phyloP scores from a whole-genome alignment of 37 sponge, comb jelly and placozoan genomes.

The Aplysina aerophoba region DNA sequence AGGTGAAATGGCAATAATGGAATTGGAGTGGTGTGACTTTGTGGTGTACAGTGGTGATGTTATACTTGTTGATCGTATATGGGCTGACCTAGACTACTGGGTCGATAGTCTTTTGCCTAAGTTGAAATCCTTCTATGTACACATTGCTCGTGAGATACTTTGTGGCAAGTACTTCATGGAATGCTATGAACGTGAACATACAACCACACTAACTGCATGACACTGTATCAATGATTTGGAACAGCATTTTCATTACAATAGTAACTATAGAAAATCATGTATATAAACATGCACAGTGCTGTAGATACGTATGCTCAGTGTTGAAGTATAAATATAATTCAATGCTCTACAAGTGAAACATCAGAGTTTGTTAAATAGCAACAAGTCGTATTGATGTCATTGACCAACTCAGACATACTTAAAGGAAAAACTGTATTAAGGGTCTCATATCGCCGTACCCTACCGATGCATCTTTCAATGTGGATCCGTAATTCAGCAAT shows the following conservation, averaged over 20 bases:
- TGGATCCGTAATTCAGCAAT: constrained; percentile 45
- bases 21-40: constrained; percentile 25
- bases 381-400: constrained; percentile 33
- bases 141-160: constrained; percentile 12
- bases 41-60: constrained; percentile 8
- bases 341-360: constrained; percentile 24
- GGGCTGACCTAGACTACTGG: constrained; percentile 28
- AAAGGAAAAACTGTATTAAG: constrained; percentile 29
- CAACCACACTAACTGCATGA: too few relatives aligned
- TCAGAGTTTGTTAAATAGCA: constrained; percentile 32
- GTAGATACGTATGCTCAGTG: neutral
- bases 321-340: neutral
- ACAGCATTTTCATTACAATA: neutral
- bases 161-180: constrained; percentile 12
- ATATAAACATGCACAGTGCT: too few relatives aligned
- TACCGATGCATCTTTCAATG: constrained; percentile 38
- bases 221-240: neutral
- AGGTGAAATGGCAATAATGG: constrained; percentile 17
- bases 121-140: constrained; percentile 20
- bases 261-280: neutral
- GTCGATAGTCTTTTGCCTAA: neutral
- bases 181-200: neutral
- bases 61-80: constrained; percentile 11
- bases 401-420: constrained; percentile 32
- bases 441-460: constrained; percentile 14